Evolutionary conservation across 2,888 invertebrate genomes (phyloP).

Genomic region (Parnassius mnemosyne): DNA sequence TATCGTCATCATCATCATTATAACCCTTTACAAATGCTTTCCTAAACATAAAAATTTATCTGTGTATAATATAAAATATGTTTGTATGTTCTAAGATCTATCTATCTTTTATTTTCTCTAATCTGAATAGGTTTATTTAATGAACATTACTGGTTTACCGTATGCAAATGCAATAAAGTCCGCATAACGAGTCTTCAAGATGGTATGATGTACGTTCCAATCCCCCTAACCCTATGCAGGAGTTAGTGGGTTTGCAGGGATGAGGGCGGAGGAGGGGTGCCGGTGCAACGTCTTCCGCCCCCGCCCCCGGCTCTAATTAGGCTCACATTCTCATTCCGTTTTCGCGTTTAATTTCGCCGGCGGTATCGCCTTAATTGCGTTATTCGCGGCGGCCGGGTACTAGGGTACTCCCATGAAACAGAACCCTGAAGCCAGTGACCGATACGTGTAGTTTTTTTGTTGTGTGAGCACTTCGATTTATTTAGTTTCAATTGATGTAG

Average conservation of each 20-base stretch:
- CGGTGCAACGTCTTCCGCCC: constrained; percentile 45
- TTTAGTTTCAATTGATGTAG: too few relatives aligned
- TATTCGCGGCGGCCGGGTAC: constrained; percentile 61
- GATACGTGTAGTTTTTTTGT: constrained; percentile 30
- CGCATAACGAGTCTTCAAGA: constrained; percentile 21
- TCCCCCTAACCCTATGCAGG: constrained; percentile 27
- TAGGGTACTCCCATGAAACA: constrained; percentile 42
- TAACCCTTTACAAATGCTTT: too few relatives aligned
- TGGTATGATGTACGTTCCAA: constrained; percentile 23
- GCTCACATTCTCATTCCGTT: constrained; percentile 82
- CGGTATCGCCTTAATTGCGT: constrained; percentile 81
- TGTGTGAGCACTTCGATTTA: background rate
- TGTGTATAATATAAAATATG: too few relatives aligned
- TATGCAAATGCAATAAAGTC: constrained; percentile 25
- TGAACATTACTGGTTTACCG: constrained; percentile 3
- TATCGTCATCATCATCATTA: too few relatives aligned
- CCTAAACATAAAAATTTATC: too few relatives aligned
- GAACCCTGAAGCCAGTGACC: constrained; percentile 54
- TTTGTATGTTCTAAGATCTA: too few relatives aligned
- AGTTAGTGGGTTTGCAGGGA: constrained; percentile 20
- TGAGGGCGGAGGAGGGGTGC: constrained; percentile 30
- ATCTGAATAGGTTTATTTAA: constrained; percentile 1
- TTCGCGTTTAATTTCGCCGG: constrained; percentile 81
- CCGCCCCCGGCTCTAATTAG: constrained; percentile 77
- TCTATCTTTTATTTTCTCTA: background rate